phyloP scores from a whole-genome alignment of 30 jellyfish, hydroid and myxozoan genomes.

The Aurelia sp. region DNA sequence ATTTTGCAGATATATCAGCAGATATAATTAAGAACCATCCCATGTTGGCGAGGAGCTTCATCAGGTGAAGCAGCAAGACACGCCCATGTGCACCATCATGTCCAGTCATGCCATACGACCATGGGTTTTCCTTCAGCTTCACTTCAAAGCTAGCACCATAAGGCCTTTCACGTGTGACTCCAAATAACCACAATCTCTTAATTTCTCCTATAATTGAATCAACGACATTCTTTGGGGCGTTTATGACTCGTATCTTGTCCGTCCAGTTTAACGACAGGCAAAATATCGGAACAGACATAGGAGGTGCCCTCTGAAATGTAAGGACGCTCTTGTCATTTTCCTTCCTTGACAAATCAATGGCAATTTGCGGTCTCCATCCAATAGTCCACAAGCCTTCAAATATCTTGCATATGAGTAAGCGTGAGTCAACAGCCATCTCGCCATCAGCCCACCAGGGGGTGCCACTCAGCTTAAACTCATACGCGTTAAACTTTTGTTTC shows the following conservation, averaged over 20 bases:
- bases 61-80: slow-evolving; percentile 52
- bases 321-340: slow-evolving; percentile 65
- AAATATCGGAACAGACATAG: slow-evolving; percentile 45
- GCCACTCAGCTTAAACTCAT: slow-evolving; percentile 72
- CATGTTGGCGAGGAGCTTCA: slow-evolving; percentile 34
- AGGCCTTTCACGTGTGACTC: slow-evolving; percentile 16
- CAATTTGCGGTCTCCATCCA: slow-evolving; percentile 68
- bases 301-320: slow-evolving; percentile 53
- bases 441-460: slow-evolving; percentile 90
- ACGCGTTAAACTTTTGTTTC: slow-evolving; percentile 45
- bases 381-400: slow-evolving; percentile 49
- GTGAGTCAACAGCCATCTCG: slow-evolving; percentile 47
- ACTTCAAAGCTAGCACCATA: slow-evolving; percentile 50
- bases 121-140: slow-evolving; percentile 66
- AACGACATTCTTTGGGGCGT: slow-evolving; percentile 71
- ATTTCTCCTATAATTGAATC: slow-evolving; percentile 34
- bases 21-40: slow-evolving; percentile 75
- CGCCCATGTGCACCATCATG: slow-evolving; percentile 86
- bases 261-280: slow-evolving; percentile 65
- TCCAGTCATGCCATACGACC: slow-evolving; percentile 56
- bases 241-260: slow-evolving; percentile 64
- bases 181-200: slow-evolving; percentile 42
- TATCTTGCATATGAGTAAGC: slow-evolving; percentile 53
- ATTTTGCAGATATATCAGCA: slow-evolving; percentile 75
- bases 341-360: slow-evolving; percentile 62